These are phyloP conservation scores for Upupa epops DNA, from an alignment of 2,113 vertebrate genomes.

Conservation along the genomic window DNA sequence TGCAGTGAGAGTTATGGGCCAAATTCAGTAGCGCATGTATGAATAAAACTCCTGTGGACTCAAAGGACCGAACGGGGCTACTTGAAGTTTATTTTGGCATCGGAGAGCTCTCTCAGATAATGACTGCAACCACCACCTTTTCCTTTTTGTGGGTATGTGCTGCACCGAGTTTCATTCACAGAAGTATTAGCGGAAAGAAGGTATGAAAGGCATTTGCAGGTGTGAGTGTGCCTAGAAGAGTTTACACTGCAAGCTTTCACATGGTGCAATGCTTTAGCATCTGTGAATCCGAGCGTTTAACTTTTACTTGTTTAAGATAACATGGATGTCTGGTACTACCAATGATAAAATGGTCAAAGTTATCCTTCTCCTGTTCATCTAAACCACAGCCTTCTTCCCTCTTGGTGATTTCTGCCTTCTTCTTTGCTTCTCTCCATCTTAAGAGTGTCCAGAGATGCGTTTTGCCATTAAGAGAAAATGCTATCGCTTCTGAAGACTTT, in stretches of 20 bases:
- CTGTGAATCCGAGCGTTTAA: no score
- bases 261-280: no score
- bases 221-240: neutral
- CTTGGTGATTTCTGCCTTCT: no score
- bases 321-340: no score
- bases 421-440: no score
- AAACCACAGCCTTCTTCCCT: no score
- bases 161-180: neutral
- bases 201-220: neutral
- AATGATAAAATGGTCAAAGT: no score
- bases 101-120: neutral
- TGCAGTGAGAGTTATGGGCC: neutral
- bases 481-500: no score
- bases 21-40: neutral
- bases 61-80: neutral
- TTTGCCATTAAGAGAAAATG: no score
- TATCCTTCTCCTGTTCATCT: no score
- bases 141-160: neutral
- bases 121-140: neutral
- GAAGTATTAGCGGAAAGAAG: neutral
- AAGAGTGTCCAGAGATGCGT: no score
- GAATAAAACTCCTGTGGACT: neutral
- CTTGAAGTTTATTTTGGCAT: neutral
- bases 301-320: no score
- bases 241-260: neutral